These are phyloP conservation scores for Zhuqinia jingwanae DNA, from an alignment of 2,888 invertebrate genomes.

Conservation along the genomic window DNA sequence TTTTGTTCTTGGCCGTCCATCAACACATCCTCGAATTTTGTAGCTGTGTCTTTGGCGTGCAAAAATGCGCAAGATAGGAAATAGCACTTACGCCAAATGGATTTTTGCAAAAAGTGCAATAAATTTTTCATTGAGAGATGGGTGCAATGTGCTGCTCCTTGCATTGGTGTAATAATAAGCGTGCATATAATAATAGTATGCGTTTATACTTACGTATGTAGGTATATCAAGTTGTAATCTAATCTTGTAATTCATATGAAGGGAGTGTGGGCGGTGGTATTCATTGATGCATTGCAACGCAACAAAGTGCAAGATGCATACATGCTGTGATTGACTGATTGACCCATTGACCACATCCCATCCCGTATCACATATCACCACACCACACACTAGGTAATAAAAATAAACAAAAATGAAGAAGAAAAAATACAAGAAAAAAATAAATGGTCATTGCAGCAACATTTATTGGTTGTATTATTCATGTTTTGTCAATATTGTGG, in stretches of 20 bases:
- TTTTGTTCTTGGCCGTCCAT: conserved; percentile 24
- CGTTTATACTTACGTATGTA: not conserved
- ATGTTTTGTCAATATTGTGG: too few species aligned
- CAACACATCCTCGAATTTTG: conserved; percentile 3
- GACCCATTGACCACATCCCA: conserved; percentile 2
- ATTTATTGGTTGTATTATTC: not conserved
- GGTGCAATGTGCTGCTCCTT: too few species aligned
- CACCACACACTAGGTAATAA: not conserved
- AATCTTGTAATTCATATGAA: not conserved
- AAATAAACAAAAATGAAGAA: not conserved
- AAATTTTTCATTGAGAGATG: not conserved
- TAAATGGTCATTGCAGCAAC: not conserved
- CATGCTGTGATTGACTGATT: not conserved
- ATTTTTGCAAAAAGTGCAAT: not conserved
- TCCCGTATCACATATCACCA: not conserved
- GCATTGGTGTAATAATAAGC: not conserved
- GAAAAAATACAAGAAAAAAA: not conserved
- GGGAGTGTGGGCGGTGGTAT: not conserved
- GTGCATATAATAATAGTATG: not conserved
- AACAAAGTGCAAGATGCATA: conserved; percentile 1
- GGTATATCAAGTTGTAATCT: not conserved
- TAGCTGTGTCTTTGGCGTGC: too few species aligned
- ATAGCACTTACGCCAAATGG: too few species aligned
- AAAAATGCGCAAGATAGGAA: too few species aligned
- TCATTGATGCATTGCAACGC: conserved; percentile 4